Evolutionary conservation across 2,888 invertebrate species (phyloP).

Genomic region (Lasioglossum malachurum): DNA sequence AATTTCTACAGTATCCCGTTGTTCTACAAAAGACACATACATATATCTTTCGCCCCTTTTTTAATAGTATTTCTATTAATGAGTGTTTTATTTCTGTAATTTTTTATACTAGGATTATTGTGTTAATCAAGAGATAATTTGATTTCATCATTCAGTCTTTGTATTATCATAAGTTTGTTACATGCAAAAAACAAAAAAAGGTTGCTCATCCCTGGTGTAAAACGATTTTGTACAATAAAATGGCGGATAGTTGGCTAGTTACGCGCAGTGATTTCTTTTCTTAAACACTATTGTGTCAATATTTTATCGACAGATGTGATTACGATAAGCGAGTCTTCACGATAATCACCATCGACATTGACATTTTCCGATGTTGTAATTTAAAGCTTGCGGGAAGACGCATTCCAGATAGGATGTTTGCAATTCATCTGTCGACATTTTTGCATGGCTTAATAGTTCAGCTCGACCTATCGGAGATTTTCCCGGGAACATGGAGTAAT

Average conservation of each 20-base stretch:
- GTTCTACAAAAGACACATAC: too few species aligned
- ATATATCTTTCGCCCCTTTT: too few species aligned
- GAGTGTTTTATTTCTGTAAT: too few species aligned
- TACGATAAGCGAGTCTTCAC: constrained; percentile 19
- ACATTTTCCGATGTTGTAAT: constrained; percentile 36
- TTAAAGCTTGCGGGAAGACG: not conserved
- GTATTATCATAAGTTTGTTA: too few species aligned
- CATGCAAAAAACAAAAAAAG: too few species aligned
- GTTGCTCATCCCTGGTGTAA: not conserved
- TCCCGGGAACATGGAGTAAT: not conserved
- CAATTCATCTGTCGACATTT: constrained; percentile 8
- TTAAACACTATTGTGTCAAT: not conserved
- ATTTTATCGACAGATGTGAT: not conserved
- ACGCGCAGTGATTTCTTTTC: not conserved
- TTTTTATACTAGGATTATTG: too few species aligned
- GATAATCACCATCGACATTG: constrained; percentile 15
- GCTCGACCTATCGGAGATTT: not conserved
- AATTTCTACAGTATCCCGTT: too few species aligned
- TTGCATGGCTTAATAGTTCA: not conserved
- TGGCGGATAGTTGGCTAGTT: not conserved
- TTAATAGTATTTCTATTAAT: too few species aligned
- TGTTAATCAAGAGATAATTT: too few species aligned
- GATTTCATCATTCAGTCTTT: too few species aligned
- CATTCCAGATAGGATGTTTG: not conserved
- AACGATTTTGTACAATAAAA: not conserved